Base-by-base conservation (phyloP, 2,888 invertebrate genomes). In the Limnephilus marmoratus region DNA sequence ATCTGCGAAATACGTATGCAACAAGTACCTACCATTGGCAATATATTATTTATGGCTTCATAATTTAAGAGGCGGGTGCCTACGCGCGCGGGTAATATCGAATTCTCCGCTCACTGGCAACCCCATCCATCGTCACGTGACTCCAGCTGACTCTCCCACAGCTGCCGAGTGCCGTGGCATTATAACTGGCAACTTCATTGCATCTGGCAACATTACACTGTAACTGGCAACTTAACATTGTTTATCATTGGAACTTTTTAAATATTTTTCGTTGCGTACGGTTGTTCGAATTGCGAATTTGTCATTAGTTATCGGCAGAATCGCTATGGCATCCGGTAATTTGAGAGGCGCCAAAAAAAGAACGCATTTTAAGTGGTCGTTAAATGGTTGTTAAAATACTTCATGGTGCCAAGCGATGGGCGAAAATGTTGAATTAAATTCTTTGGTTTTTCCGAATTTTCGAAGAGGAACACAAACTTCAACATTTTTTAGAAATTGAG, bases 111-210 rank as follows among this genome's bases (percentile, higher is more conserved):
- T 29, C 12, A n/a, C 49, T 86, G 86, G 49, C 49, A 41, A 45
- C 86, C 86, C 86, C 86, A 86, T 49, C n/a, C 41, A 82, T 82
- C 45, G 86, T 49, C 86, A 86, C 86, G 41, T 86, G 49, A 86
- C 86, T 34, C 37, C 24, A 45, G 49, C 86, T 37, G 41, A 45
- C 86, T 86, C 41, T n/a, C 68, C 83, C 86, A 45, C 86, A 86
- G 86, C 86, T 86, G 86, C 45, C 41, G 18, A 81, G 29, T 81
- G 81, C 81, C 7, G 18, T 34, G 34, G 34, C 82, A 34, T 31
- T 82, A 13, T 31, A 82, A 34, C 34, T 34, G 34, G 68, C 9
- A 82, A 82, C 29, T 34, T 34, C 81, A 31, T 82, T 82, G 5
- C 31, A 82, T 31, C 31, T 34, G 18, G 34, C 34, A 29, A 31